phyloP scores from a whole-genome alignment of 1,140 invertebrate genomes.

The Drosophila nigrodunni region DNA sequence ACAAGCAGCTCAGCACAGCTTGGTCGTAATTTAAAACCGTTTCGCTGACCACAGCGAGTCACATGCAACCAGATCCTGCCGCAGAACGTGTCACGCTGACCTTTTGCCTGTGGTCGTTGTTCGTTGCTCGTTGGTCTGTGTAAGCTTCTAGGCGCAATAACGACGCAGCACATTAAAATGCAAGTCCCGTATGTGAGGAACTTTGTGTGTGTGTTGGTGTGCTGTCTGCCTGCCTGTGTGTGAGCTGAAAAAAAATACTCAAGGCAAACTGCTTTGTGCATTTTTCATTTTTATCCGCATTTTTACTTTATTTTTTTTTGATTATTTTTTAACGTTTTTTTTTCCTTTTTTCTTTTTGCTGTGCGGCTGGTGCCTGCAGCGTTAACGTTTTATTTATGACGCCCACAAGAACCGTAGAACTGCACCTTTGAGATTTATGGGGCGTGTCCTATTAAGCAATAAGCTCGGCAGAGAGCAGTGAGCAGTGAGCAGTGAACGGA shows the following conservation, averaged over 20 bases:
- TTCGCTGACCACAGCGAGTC: slow-evolving; percentile 57
- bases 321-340: not conserved
- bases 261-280: slow-evolving; percentile 38
- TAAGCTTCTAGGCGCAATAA: slow-evolving; percentile 35
- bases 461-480: slow-evolving; percentile 6
- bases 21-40: slow-evolving; percentile 64
- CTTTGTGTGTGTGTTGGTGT: not conserved
- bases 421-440: slow-evolving; percentile 65
- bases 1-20: slow-evolving; percentile 22
- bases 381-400: slow-evolving; percentile 63
- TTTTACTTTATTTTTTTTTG: slow-evolving; percentile 32
- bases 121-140: slow-evolving; percentile 3
- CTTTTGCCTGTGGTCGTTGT: slow-evolving; percentile 48
- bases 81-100: slow-evolving; percentile 64
- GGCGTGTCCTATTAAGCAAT: slow-evolving; percentile 62
- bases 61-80: slow-evolving; percentile 20
- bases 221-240: not conserved
- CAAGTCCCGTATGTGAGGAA: slow-evolving; percentile 20
- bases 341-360: not conserved
- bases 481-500: not conserved
- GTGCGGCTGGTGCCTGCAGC: slow-evolving; percentile 13
- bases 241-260: slow-evolving; percentile 11
- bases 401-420: slow-evolving; percentile 38
- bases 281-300: slow-evolving; percentile 48
- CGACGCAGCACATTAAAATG: slow-evolving; percentile 59